Evolutionary conservation across 2,797 vertebrate species (phyloP), one percentile per base, ranked within the genome.

Genomic region (Paratrypauchen microcephalus): DNA sequence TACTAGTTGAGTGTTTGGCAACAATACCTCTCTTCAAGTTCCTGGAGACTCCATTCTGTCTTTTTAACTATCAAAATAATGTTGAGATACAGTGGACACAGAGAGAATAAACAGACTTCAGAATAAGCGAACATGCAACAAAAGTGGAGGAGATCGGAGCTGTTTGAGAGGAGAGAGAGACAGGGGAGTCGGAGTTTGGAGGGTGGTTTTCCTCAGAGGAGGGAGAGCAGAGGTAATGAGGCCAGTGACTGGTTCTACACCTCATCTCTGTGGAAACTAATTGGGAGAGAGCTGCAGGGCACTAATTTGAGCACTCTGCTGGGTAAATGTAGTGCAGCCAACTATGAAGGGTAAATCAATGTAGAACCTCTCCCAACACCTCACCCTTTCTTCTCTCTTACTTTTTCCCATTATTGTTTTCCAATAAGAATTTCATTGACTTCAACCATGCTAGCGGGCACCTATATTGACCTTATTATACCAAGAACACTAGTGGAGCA

Each of bases 311-410:
- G 90, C 88, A 89, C 90, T 87, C 90, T 88, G 90, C 90, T 87
- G 89, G 89, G 92, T 92, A 93, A 93, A 92, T 94, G 91, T 93
- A 92, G 92, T 91, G 92, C 91, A 93, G 87, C 87, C 78, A 82
- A 87, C 90, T 94, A 93, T 93, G 93, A 93, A 94, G 92, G 91
- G 89, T 93, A 91, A 93, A 93, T 93, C 92, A 90, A 91, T 93
- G 91, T 88, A 88, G 81, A 91, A 89, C 88, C 88, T 87, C 81
- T 84, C 73, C 67, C 73, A 76, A 89, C 81, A 83, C 84, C 84
- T 88, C 60, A 18, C 72, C 68, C 73, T 78, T 76, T 82, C 71
- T 76, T 61, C 72, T 60, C 78, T 72, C 63, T 12, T 26, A 36
- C 52, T 47, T 58, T 68, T 71, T 36, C 61, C 77, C 72, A 79